Conservation (phyloP, 2,888 invertebrate genomes). For the Mesochorus sp. region DNA sequence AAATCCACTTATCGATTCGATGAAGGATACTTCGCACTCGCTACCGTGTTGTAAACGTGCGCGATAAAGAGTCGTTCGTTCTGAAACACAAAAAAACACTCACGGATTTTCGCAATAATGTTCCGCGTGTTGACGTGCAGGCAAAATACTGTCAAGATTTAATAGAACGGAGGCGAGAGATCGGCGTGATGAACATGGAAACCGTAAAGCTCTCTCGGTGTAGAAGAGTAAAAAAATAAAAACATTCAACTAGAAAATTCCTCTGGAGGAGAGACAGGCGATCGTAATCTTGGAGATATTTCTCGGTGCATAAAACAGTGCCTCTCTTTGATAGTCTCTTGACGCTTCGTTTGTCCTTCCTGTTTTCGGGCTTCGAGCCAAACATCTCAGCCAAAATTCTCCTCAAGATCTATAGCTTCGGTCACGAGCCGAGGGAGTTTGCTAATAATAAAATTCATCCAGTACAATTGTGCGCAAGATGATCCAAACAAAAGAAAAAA, state of each 20-base stretch:
- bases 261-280: not conserved
- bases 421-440: slow-evolving; percentile 20
- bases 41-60: not conserved
- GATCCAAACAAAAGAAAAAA: not conserved
- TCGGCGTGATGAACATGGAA: not conserved
- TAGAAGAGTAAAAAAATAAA: not conserved
- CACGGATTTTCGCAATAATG: not conserved
- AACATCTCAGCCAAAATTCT: slow-evolving; percentile 55
- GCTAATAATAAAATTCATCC: slow-evolving; percentile 39
- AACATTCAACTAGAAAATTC: not conserved
- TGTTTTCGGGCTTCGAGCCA: slow-evolving; percentile 54
- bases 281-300: slow-evolving; percentile 8
- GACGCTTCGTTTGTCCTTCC: slow-evolving; percentile 39
- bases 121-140: no score
- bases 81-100: not conserved
- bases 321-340: slow-evolving; percentile 25
- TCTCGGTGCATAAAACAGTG: slow-evolving; percentile 22
- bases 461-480: not conserved
- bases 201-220: not conserved
- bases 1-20: slow-evolving; percentile 27
- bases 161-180: not conserved
- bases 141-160: not conserved
- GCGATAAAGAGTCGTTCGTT: slow-evolving; percentile 13
- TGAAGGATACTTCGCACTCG: slow-evolving; percentile 20
- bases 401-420: slow-evolving; percentile 4